These are phyloP conservation scores for Rynchops niger DNA, from an alignment of 2,113 vertebrate genomes.

Conservation along the genomic window DNA sequence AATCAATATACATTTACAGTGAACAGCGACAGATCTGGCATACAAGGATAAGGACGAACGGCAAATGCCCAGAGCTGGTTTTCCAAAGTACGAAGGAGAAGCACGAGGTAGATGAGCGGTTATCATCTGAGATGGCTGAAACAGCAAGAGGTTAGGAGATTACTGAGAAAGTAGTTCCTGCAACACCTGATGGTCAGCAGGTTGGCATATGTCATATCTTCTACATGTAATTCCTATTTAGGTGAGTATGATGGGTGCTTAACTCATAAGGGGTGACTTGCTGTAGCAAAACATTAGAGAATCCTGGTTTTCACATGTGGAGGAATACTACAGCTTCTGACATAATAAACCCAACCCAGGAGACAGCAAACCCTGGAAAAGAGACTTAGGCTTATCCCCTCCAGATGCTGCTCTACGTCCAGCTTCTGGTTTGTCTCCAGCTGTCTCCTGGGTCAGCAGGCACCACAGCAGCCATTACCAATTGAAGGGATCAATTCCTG, in stretches of 20 bases:
- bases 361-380: neutral
- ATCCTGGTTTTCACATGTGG: neutral
- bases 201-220: neutral
- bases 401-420: neutral
- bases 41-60: neutral
- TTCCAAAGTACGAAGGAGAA: neutral
- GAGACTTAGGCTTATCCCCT: neutral
- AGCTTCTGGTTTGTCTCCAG: neutral
- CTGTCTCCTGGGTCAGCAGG: neutral
- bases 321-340: neutral
- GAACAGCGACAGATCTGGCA: neutral
- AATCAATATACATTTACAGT: neutral
- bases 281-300: neutral
- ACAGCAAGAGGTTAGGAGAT: neutral
- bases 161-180: neutral
- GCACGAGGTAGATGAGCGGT: neutral
- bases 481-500: neutral
- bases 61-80: neutral
- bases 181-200: neutral
- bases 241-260: neutral
- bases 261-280: neutral
- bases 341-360: neutral
- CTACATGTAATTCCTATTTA: neutral
- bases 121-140: neutral
- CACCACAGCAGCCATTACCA: neutral